Base-by-base conservation (phyloP, 2,888 invertebrate genomes). In the Rhingia campestris region DNA sequence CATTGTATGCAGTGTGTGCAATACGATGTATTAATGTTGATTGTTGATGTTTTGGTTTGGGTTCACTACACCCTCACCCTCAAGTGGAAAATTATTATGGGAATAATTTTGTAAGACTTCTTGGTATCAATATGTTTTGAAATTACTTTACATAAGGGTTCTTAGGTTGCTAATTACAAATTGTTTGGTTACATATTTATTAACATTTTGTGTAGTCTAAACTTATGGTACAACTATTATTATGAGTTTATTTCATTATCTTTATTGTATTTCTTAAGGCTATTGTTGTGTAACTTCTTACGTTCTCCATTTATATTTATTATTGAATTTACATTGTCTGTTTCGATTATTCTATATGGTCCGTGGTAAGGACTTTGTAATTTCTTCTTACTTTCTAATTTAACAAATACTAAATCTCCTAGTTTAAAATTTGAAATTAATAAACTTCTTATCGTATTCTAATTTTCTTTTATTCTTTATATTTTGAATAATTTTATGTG, bases 351-450 rank as follows among this genome's bases (percentile, higher is more conserved):
- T 51, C 30, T 49, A 37, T 12, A 51, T 35, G 66, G 37, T 39
- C 66, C 51, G n/a, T 51, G 47, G 10, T 49, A 66, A 22, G 66
- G 35, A 51, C 35, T 66, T 51, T 66, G 47, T 30, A 37, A 7
- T 41, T 66, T 51, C 32, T 66, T 51, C 14, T 12, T 66, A 63
- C 4, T 47, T 63, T 63, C 43, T 63, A 63, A 32, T 47, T 35
- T 63, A 43, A 63, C 47, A 30, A 9, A 47, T 12, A 63, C 47
- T 47, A 63, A 33, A 49, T 66, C 37, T 49, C 66, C 39, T 35
- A 49, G 1, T 49, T 49, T 49, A 49, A 49, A 49, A 30, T 49
- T 49, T 53, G 53, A 33, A 33, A 10, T 12, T n/a, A n/a, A 33
- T 51, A 37, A 10, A 12, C n/a, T 66, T 49, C 4, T 66, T 37